phyloP scores from a whole-genome alignment of 92 coral and sea anemone species.

The Meandrina meandrites region DNA sequence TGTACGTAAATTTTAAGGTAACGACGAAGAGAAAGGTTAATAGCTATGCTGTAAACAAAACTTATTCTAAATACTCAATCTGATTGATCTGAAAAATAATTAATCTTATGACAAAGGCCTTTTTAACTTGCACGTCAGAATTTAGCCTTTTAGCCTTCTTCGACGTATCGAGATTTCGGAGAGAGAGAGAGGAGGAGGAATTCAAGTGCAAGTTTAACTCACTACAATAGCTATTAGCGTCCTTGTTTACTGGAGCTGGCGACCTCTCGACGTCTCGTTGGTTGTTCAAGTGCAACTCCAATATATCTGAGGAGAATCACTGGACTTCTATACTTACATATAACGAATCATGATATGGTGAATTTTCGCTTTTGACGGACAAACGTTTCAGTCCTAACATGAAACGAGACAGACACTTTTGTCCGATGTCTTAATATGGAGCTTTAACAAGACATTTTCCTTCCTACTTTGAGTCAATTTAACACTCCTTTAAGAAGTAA shows the following conservation, averaged over 20 bases:
- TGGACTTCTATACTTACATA: background rate
- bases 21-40: background rate
- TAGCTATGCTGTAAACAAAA: background rate
- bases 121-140: background rate
- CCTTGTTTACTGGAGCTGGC: background rate
- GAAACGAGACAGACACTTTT: background rate
- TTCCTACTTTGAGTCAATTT: background rate
- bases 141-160: background rate
- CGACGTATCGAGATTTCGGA: background rate
- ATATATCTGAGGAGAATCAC: background rate
- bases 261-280: background rate
- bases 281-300: background rate
- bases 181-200: background rate
- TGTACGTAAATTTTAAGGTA: background rate
- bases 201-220: no score
- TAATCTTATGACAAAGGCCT: background rate
- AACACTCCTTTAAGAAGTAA: background rate
- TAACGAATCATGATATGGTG: background rate
- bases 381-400: background rate
- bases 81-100: background rate
- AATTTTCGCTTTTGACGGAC: background rate
- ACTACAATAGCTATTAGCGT: background rate
- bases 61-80: background rate
- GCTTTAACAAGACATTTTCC: background rate
- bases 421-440: background rate